phyloP scores from a whole-genome alignment of 1,140 invertebrate species.

The Cheumatopsyche charites region DNA sequence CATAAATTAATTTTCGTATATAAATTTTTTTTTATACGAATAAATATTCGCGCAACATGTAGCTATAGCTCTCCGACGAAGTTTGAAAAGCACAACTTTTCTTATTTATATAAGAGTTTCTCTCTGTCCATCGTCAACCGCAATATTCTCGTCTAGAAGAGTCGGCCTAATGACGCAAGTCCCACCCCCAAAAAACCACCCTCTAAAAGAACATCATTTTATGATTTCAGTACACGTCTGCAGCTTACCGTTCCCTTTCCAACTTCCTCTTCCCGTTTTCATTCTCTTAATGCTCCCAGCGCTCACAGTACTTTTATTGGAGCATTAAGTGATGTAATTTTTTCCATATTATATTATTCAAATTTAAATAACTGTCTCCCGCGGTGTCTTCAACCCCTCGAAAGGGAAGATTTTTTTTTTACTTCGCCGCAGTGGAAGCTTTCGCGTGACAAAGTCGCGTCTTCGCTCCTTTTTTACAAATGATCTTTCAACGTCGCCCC shows the following conservation, averaged over 20 bases:
- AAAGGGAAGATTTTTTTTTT: slow-evolving; percentile 1
- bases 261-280: slow-evolving; percentile 51
- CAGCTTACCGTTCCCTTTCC: slow-evolving; percentile 55
- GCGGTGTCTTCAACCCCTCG: slow-evolving; percentile 44
- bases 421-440: slow-evolving; percentile 3
- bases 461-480: slow-evolving; percentile 37
- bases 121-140: slow-evolving; percentile 38
- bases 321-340: slow-evolving; percentile 66
- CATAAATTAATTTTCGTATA: not conserved
- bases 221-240: slow-evolving; percentile 63
- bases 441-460: slow-evolving; percentile 28
- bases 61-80: too few species aligned
- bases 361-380: slow-evolving; percentile 64
- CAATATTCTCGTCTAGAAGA: slow-evolving; percentile 50
- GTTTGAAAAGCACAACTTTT: slow-evolving; percentile 35
- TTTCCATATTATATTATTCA: slow-evolving; percentile 65
- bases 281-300: slow-evolving; percentile 60
- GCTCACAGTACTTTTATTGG: slow-evolving; percentile 65
- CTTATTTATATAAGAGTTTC: slow-evolving; percentile 47
- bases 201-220: slow-evolving; percentile 54
- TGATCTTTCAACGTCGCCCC: slow-evolving; percentile 42
- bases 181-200: slow-evolving; percentile 59
- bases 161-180: slow-evolving; percentile 56
- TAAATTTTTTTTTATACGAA: not conserved
- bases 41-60: too few species aligned